Evolutionary conservation across 1,140 invertebrate species (phyloP).

Genomic region (Contarinia nasturtii): DNA sequence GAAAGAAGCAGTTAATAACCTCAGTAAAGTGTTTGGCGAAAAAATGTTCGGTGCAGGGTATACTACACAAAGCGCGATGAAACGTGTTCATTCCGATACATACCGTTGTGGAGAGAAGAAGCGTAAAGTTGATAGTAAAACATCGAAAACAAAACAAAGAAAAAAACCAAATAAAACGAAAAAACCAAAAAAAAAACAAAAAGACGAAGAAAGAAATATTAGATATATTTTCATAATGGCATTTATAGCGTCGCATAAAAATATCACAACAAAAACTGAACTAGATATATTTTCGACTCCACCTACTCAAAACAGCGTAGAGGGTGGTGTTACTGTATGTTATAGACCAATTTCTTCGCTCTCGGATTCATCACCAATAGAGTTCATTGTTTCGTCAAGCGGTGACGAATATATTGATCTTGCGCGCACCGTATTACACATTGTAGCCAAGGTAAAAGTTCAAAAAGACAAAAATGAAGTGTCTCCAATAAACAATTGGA

Average conservation of each 20-base stretch:
- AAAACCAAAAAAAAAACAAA: no score
- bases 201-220: no score
- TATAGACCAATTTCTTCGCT: background rate
- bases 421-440: background rate
- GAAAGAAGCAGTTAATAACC: no score
- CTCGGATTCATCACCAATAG: background rate
- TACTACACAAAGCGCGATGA: no score
- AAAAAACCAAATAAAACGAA: no score
- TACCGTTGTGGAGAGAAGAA: no score
- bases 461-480: background rate
- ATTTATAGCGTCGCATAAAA: background rate
- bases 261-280: background rate
- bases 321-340: background rate
- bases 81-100: no score
- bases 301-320: background rate
- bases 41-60: no score
- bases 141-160: no score
- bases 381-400: background rate
- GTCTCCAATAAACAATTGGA: background rate
- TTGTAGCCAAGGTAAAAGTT: background rate
- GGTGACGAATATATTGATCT: background rate
- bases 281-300: background rate
- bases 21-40: no score
- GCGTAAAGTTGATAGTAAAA: no score
- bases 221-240: background rate